Conservation (phyloP, 2,888 invertebrate species). For the Cheilosia variabilis region DNA sequence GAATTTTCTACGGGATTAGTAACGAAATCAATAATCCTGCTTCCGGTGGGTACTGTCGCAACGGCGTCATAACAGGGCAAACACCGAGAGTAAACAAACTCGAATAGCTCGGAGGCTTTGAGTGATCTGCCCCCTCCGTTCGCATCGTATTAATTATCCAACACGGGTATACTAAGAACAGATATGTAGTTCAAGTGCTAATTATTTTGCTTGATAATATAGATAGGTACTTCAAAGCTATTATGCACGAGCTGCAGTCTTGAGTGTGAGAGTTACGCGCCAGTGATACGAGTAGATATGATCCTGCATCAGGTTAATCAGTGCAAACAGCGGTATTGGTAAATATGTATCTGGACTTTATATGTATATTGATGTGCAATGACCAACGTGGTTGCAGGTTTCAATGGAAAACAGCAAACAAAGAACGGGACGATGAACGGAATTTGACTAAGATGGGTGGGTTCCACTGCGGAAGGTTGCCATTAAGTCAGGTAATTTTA, state of each 20-base stretch:
- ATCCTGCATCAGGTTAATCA: conserved; percentile 30
- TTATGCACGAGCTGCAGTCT: neutral
- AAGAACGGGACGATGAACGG: neutral
- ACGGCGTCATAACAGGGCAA: conserved; percentile 22
- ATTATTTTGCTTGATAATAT: conserved; percentile 51
- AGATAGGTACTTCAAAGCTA: conserved; percentile 9
- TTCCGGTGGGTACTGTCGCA: conserved; percentile 12
- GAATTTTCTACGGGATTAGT: conserved; percentile 59
- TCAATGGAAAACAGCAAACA: neutral
- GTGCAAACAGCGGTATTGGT: conserved; percentile 30
- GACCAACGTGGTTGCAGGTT: neutral
- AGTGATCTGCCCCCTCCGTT: neutral
- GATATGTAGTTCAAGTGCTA: conserved; percentile 33
- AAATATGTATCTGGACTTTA: conserved; percentile 7
- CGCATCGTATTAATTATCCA: conserved; percentile 47
- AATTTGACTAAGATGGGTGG: neutral
- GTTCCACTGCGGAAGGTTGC: neutral
- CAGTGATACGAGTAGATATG: neutral
- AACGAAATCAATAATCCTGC: conserved; percentile 49
- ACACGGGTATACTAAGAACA: conserved; percentile 6
- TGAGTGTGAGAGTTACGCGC: conserved; percentile 14
- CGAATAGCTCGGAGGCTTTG: neutral
- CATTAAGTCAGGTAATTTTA: no score
- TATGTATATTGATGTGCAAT: neutral
- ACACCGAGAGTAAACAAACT: conserved; percentile 13